Evolutionary conservation across 2,888 invertebrate species (phyloP), one percentile per base, ranked within the genome.

Genomic region (Himalopsyche japonica): DNA sequence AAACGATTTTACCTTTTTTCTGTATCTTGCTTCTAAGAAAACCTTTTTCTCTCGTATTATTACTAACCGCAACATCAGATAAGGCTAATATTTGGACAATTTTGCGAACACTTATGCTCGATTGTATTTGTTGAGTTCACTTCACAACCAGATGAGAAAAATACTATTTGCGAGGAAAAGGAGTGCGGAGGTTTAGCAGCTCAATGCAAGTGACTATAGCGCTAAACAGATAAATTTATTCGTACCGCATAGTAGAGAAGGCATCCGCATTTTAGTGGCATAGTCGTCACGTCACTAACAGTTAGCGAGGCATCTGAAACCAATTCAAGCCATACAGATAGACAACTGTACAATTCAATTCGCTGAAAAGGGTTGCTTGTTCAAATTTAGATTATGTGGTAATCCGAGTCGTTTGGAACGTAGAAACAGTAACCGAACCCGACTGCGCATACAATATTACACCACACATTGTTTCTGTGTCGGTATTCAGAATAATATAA

Each of bases 321-420:
- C 81, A 81, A 81, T 81, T 81, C 70, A 81, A 81, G 64, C 81
- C 81, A 24, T 24, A 81, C 70, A 81, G 43, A 81, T n/a, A 57
- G 57, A 57, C 57, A 20, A 57, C 57, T 57, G 57, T 57, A 57
- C 57, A 57, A 57, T 57, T 24, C 57, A 57, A 57, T 57, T 57
- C 57, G 57, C n/a, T 24, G 57, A 57, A 57, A 57, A 57, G 57
- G 57, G 57, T 57, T 57, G 57, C 57, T 57, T 57, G 57, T 20
- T 57, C 57, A 57, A 57, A 57, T 57, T 57, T 57, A 57, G 57
- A 57, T 57, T 57, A 57, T 57, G 57, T 57, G 57, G 57, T 57
- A 57, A 57, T 57, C 24, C 57, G 24, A 57, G 57, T 57, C 57
- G 57, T 24, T 20, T 43, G 24, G 15, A 20, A 57, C 20, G 57